Evolutionary conservation across 2,888 invertebrate species (phyloP), one percentile per base, ranked within the genome.

Genomic region (Aricia artaxerxes): DNA sequence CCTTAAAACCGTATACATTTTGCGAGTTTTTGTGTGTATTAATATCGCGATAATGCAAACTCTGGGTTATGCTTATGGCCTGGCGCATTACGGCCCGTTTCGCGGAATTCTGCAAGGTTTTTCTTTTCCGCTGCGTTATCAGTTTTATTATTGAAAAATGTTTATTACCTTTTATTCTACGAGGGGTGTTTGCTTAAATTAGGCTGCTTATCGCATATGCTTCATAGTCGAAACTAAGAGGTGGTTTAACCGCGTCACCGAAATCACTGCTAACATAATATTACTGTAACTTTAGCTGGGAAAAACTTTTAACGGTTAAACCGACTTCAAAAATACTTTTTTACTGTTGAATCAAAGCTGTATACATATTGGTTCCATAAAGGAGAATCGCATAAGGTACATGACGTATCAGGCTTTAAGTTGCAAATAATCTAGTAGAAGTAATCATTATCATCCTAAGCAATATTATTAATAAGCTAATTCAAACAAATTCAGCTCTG

Each of bases 11-110:
- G 80, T 81, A 82, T 82, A 83, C 80, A 84, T 84, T 84, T 82
- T 78, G 81, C 82, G 84, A 85, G 85, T 86, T 87, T 87, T 88
- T 87, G 87, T 88, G 86, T 87, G 86, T 87, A 89, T 90, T 90
- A 91, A 90, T 90, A 88, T 87, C 85, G 85, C 87, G 89, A 89
- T 91, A 91, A 91, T 91, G 91, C 88, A 90, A 91, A 91, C 90
- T 89, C 88, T 86, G 87, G 69, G 69, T 69, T 69, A 69, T 82
- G 87, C 84, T 88, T 88, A 87, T 87, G 86, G 86, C 84, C 85
- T 82, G 85, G 86, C 86, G 85, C 88, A 86, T 90, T 89, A 81
- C 85, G 85, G 84, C 86, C 88, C 87, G 88, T 90, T 90, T 89
- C 89, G 85, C 89, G 89, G 89, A 92, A 90, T 90, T 90, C 89